phyloP scores from a whole-genome alignment of 2,113 vertebrate species.

The Thamnophis sirtalis region DNA sequence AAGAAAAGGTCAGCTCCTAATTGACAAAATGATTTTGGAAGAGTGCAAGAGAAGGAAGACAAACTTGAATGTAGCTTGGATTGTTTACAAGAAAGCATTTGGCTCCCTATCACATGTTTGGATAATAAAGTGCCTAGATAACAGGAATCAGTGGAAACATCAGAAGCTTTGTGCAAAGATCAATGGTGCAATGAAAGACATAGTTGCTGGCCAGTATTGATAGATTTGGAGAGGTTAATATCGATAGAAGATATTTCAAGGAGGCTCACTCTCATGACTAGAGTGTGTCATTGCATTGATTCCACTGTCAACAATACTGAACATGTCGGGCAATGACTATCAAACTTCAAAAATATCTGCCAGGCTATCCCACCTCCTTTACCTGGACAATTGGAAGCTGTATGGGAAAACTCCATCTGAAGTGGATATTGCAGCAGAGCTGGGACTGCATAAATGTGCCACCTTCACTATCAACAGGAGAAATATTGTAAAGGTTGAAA shows the following conservation, averaged over 20 bases:
- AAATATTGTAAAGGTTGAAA: background rate
- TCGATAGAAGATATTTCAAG: background rate
- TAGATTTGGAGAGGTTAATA: background rate
- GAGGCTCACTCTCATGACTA: background rate
- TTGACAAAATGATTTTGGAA: background rate
- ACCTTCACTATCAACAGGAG: background rate
- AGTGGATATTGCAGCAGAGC: background rate
- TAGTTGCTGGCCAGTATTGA: background rate
- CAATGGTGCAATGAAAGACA: background rate
- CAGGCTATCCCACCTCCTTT: background rate
- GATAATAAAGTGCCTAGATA: background rate
- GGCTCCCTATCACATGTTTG: background rate
- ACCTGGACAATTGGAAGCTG: background rate
- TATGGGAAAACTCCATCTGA: background rate
- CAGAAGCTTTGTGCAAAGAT: background rate
- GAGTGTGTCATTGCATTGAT: background rate
- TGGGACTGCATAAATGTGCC: background rate
- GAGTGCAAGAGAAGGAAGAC: background rate
- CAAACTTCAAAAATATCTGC: background rate
- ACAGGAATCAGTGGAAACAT: background rate
- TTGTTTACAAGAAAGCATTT: background rate
- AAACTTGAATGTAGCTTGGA: background rate
- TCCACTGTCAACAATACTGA: background rate
- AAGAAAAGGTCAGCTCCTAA: background rate
- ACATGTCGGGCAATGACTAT: background rate